Base-by-base conservation (phyloP, 2,113 vertebrate species). In the Vidua macroura region DNA sequence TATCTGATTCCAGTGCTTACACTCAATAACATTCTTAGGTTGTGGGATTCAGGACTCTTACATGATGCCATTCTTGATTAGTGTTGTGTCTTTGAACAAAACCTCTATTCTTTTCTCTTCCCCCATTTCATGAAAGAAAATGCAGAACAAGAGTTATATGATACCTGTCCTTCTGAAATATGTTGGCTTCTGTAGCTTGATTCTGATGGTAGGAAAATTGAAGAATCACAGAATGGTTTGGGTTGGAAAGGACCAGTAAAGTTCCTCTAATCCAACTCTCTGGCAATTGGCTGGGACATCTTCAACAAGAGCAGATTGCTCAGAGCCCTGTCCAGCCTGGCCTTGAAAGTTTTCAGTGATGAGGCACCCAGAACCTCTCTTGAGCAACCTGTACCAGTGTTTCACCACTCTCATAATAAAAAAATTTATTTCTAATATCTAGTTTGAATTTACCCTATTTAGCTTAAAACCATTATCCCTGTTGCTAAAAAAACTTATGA, bases 231-330 rank as follows among this genome's bases (percentile, higher is more conserved):
- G 7, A 33, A 51, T 6, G 2, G 2, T 58, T 75, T 83, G 21
- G 2, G 3, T 43, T 76, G 28, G 17, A 67, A 80, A 3, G 3
- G 3, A 37, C 8, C 0, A 24, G 5, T 55, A 43, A 73, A 51
- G 2, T 1, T 12, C 10, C n/a, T 7, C 15, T 53, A 31, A 5
- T 43, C 15, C 25, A 78, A 3, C 0, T 3, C 1, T 3, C 3
- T 9, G 39, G 35, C 20, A 52, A 7, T 56, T 1, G 20, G 6
- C 6, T 28, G 9, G 24, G 8, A 15, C 19, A 18, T 27, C 44
- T 63, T 76, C 19, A 33, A 33, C 1, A 3, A 41, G 22, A 55
- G 5, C 24, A 52, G 4, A 10, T 20, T 60, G 10, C 25, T 56
- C 39, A 68, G 46, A 60, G n/a, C 7, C n/a, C 30, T 12, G 20